Percentiles rank a stretch among this genome's conserved stretches.
These are phyloP conservation scores for Mythimna lalbum DNA, from an alignment of 2,888 invertebrate genomes.

Conservation along the genomic window DNA sequence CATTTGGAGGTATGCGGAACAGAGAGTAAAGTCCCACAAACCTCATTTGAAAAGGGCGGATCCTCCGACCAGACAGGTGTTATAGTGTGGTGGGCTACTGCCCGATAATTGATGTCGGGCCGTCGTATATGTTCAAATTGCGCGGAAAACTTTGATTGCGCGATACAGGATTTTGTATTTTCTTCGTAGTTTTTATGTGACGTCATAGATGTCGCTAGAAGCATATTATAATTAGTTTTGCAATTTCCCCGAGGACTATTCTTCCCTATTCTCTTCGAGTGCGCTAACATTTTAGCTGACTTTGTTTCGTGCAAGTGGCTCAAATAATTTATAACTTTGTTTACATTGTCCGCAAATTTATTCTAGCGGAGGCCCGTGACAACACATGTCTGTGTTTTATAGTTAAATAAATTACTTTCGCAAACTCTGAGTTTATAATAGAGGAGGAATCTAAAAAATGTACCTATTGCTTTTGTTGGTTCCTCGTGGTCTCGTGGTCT, in stretches of 20 bases:
- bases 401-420: slow-evolving; percentile 14
- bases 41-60: no score
- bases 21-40: no score
- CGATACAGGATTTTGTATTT: no score
- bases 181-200: no score
- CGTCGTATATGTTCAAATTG: no score
- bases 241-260: not conserved
- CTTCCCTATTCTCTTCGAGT: not conserved
- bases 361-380: slow-evolving; percentile 9
- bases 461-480: not conserved
- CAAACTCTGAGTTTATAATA: slow-evolving; percentile 8
- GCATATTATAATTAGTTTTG: not conserved
- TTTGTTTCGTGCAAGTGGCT: not conserved
- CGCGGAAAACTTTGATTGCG: no score
- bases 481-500: not conserved
- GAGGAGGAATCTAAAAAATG: not conserved
- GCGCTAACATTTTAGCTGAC: slow-evolving; percentile 4
- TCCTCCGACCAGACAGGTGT: no score
- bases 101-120: no score
- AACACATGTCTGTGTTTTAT: slow-evolving; percentile 3
- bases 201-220: no score
- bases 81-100: no score
- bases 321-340: slow-evolving; percentile 42
- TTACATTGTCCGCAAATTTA: slow-evolving; percentile 6
- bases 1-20: no score